Percentiles rank a stretch among this genome's conserved stretches.
phyloP scores from a whole-genome alignment of 2,888 invertebrate species.

The Acleris cristana region DNA sequence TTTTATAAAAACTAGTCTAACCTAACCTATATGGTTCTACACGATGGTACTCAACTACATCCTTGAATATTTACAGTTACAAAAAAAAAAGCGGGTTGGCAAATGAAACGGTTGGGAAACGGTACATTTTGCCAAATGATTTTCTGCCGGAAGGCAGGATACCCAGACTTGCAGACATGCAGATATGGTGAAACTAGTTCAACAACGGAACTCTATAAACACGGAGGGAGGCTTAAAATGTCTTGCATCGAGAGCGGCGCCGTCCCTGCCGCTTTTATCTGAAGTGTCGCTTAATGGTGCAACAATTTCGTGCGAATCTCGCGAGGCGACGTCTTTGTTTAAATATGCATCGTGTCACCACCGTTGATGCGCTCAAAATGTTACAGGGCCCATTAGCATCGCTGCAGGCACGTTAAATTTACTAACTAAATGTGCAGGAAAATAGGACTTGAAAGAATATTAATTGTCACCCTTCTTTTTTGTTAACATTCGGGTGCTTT shows the following conservation, averaged over 20 bases:
- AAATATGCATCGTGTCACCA: constrained; percentile 45
- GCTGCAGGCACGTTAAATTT: constrained; percentile 39
- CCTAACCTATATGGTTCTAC: too few relatives aligned
- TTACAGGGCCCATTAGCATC: constrained; percentile 75
- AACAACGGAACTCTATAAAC: too few relatives aligned
- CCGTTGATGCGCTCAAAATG: constrained; percentile 76
- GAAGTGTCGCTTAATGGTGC: constrained; percentile 64
- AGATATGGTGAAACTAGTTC: too few relatives aligned
- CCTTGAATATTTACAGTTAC: too few relatives aligned
- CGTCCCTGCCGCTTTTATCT: constrained; percentile 51
- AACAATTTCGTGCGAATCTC: constrained; percentile 62
- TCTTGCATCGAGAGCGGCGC: constrained; percentile 41
- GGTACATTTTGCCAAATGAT: too few relatives aligned
- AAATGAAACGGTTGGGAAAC: too few relatives aligned
- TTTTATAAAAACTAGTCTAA: too few relatives aligned
- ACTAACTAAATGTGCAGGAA: constrained; percentile 58
- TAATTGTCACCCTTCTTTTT: constrained; percentile 53
- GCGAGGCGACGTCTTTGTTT: constrained; percentile 58
- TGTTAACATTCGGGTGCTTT: constrained; percentile 27
- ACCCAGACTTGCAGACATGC: too few relatives aligned
- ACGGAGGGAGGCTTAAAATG: constrained; percentile 25
- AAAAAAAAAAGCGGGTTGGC: too few relatives aligned
- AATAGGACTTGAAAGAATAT: constrained; percentile 43
- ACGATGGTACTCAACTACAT: too few relatives aligned
- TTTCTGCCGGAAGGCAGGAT: too few relatives aligned